These are phyloP conservation scores for Hylia prasina DNA, from an alignment of 2,113 vertebrate species.

Conservation along the genomic window DNA sequence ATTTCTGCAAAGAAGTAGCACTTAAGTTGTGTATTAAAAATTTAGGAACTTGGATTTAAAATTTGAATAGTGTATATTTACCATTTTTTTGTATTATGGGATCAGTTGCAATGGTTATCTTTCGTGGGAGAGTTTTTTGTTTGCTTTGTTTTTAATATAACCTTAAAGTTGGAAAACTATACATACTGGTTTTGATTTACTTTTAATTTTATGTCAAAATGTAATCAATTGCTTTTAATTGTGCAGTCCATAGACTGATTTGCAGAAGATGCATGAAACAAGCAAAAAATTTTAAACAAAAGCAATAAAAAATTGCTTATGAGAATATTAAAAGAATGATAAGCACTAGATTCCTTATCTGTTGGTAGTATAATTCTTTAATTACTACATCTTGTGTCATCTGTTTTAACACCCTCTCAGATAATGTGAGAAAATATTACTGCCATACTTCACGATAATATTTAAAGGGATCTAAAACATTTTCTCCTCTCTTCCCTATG, in stretches of 20 bases:
- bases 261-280: constrained; percentile 1
- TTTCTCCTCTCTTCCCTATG: not conserved
- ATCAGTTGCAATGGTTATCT: not conserved
- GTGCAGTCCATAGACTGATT: constrained; percentile 1
- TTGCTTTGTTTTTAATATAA: not conserved
- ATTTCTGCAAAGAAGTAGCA: not conserved
- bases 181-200: not conserved
- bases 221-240: not conserved
- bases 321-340: not conserved
- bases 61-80: not conserved
- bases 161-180: not conserved
- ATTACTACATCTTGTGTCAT: not conserved
- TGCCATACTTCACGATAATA: not conserved
- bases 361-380: constrained; percentile 22
- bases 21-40: not conserved
- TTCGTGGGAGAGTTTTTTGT: not conserved
- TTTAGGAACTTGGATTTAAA: not conserved
- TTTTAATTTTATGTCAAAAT: not conserved
- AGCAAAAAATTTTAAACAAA: not conserved
- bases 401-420: constrained; percentile 30
- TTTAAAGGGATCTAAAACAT: constrained; percentile 17
- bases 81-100: not conserved
- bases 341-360: not conserved
- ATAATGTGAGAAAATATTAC: constrained; percentile 47
- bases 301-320: not conserved